Base-by-base conservation (phyloP, 2,888 invertebrate genomes). In the Tricholauxania praeusta region DNA sequence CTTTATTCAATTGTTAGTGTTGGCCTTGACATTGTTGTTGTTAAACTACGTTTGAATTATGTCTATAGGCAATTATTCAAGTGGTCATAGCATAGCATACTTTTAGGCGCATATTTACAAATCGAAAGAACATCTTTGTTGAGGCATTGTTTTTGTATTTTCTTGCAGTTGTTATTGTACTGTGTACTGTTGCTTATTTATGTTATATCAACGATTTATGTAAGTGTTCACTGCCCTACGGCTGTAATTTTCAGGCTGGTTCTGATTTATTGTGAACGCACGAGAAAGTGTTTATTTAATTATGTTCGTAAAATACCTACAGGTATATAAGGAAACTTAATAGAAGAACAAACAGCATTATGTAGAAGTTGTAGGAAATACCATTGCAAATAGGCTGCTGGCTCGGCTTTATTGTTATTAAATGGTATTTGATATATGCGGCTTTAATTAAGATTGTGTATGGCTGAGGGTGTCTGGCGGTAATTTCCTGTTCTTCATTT, bases 201-300 rank as follows among this genome's bases (percentile, higher is more conserved):
- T 22, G 1, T 6, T 39, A 28, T 28, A 47, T 17, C 53, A 7
- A 28, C 12, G 47, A 67, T 67, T 47, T 14, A 19, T 8, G n/a
- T 47, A 22, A 7, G 4, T 59, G 39, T 39, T 1, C 15, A n/a
- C 17, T 15, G 14, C 28, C 28, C 28, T 28, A 28, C 28, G 17
- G 52, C 47, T 53, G 28, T 55, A 32, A 6, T n/a, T 12, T 47
- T 67, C 55, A 55, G 55, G 67, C 67, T 67, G 67, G 67, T 22
- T 39, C 53, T 55, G 55, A 67, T 67, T 67, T 12, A 67, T 55
- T 67, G 32, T 17, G 12, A 53, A 12, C 47, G 8, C 15, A 47
- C 17, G 63, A 39, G 39, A 10, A 10, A 39, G 39, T 10, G n/a
- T 47, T 57, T 39, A 63, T 63, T 63, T 63, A 63, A 63, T 63